phyloP scores from a whole-genome alignment of 2,797 vertebrate genomes.

The Hoplostethus mediterraneus region DNA sequence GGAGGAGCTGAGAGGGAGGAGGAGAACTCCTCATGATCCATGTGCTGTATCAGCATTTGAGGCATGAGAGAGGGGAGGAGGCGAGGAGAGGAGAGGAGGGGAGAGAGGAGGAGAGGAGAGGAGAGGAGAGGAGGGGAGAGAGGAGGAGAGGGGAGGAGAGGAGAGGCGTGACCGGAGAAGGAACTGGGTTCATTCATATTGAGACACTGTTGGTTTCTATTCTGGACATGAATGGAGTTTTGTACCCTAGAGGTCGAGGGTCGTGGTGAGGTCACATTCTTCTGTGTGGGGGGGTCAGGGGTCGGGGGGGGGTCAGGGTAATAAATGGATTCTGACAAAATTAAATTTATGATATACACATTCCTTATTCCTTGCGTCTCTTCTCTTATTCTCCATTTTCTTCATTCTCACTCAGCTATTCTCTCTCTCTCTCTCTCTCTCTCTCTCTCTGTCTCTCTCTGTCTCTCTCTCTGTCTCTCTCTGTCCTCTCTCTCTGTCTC shows the following conservation, averaged over 20 bases:
- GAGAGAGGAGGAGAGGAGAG: background rate
- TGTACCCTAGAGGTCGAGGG: no score
- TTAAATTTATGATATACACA: no score
- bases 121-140: background rate
- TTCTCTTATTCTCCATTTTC: background rate
- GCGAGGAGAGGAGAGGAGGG: no score
- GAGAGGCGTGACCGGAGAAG: slow-evolving; percentile 6
- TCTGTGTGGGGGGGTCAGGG: no score
- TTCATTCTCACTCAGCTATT: slow-evolving; percentile 5
- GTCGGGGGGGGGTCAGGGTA: no score
- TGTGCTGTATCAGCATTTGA: slow-evolving; percentile 54
- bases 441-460: slow-evolving; percentile 32
- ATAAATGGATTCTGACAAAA: no score
- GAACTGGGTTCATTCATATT: slow-evolving; percentile 11
- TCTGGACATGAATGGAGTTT: no score
- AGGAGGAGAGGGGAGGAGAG: no score
- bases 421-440: slow-evolving; percentile 45
- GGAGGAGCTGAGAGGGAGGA: slow-evolving; percentile 33
- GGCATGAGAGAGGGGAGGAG: background rate
- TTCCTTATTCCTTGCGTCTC: background rate
- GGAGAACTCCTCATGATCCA: slow-evolving; percentile 62
- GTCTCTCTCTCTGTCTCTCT: slow-evolving; percentile 56
- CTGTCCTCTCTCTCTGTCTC: slow-evolving; percentile 56
- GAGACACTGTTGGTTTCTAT: background rate
- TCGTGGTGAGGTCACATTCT: no score